These are phyloP conservation scores for Sus scrofa DNA, from an alignment of 2,113 vertebrate species.

Conservation along the genomic window DNA sequence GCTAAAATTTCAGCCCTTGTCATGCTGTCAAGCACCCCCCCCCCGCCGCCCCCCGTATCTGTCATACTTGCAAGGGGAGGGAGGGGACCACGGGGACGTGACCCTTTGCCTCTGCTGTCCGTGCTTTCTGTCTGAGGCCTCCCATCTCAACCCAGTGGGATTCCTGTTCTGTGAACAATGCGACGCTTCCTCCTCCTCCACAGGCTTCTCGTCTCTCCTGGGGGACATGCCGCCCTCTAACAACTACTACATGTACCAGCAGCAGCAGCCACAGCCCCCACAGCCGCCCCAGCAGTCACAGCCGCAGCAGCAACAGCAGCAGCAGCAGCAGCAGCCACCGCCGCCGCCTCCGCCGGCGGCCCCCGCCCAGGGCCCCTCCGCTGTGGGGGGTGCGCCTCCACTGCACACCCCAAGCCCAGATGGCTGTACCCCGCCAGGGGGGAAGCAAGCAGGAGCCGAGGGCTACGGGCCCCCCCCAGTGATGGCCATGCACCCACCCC, in stretches of 20 bases:
- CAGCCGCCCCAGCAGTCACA: slow-evolving; percentile 67
- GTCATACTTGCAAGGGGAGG: background rate
- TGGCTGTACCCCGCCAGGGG: slow-evolving; percentile 87
- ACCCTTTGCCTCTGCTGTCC: background rate
- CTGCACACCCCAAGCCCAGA: slow-evolving; percentile 95
- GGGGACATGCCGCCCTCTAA: slow-evolving; percentile 90
- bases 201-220: slow-evolving; percentile 90
- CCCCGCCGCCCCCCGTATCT: background rate
- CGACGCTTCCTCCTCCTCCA: background rate
- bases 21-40: too few species aligned
- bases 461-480: slow-evolving; percentile 87
- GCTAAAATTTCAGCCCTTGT: background rate
- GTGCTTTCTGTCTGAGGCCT: background rate
- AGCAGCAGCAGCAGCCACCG: slow-evolving; percentile 85
- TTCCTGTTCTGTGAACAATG: background rate
- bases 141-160: background rate
- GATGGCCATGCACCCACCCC: slow-evolving; percentile 89
- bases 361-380: slow-evolving; percentile 85
- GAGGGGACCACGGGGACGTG: background rate
- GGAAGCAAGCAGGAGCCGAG: slow-evolving; percentile 86
- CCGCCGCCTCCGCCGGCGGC: slow-evolving; percentile 77
- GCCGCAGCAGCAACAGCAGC: slow-evolving; percentile 81
- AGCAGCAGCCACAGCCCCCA: slow-evolving; percentile 81
- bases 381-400: slow-evolving; percentile 86
- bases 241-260: slow-evolving; percentile 92